Evolutionary conservation across 2,888 invertebrate species (phyloP), one percentile per base, ranked within the genome.

Genomic region (Eupithecia vulgata): DNA sequence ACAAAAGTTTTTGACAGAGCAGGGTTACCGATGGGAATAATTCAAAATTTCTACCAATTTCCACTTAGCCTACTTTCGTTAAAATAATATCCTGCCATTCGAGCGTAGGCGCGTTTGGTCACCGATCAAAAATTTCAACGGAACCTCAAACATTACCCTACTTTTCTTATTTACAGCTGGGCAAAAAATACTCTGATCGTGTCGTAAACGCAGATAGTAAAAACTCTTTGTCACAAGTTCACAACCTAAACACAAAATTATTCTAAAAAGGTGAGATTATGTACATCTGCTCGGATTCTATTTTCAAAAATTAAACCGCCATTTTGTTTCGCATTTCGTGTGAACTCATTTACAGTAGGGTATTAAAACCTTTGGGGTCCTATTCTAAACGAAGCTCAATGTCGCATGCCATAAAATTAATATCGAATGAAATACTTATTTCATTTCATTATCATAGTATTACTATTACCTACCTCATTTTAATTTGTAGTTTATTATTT

Each of bases 301-400:
- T 65, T 52, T 42, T 66, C 30, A 48, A 45, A 68, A 59, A 30
- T 21, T 74, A 74, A 71, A 71, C 71, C 66, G 48, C n/a, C 48
- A 45, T 35, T 52, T 40, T 42, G 68, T 52, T 67, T 75, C 72
- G 57, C 42, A 69, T 74, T 72, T 72, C 75, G 72, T 72, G 72
- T 75, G 75, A 75, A 72, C 57, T 59, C 64, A 67, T 70, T 75
- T 67, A 37, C 71, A 52, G 40, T 61, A 10, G 48, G 35, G 66
- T 52, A 40, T 52, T 40, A 64, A 57, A 57, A 57, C 25, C 57
- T 57, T 57, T 57, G 25, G 52, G 25, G 57, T 8, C 21, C 40
- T 40, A 65, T 65, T 65, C 65, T 65, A 13, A 40, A 3, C 30
- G 17, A 5, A 12, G 12, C 1, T 25, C 25, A 65, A 40, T 65